Base-by-base conservation (phyloP, 2,888 invertebrate genomes). In the Ferdinandea cuprea region DNA sequence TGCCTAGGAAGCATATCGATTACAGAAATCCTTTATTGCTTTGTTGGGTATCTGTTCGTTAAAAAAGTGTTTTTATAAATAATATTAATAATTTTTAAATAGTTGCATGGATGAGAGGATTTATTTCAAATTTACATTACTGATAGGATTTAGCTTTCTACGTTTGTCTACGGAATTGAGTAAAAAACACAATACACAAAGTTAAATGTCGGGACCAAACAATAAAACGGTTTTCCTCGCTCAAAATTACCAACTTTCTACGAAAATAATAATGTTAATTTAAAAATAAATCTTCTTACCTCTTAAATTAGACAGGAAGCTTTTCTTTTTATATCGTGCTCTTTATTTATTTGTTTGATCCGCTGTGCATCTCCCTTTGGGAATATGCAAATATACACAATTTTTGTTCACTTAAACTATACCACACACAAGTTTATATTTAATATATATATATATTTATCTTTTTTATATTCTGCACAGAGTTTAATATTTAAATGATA, bases 231-330 rank as follows among this genome's bases (percentile, higher is more conserved):
- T 40, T 17, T 42, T 9, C 1, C 42, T 3, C 19, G 3, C 9
- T 44, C 4, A 3, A 2, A 44, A 19, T 5, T 4, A 19, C 13
- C 9, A n/a, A 17, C 8, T 42, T 15, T 42, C 15, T 6, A 21
- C 21, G 1, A 13, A n/a, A 37, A 21, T 1, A 11, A 7, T 21
- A 19, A 56, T 0, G n/a, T n/a, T n/a, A n/a, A n/a, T n/a, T n/a
- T n/a, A 8, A 58, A 58, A 13, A 7, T 13, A 44, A 32, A 5
- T 4, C 9, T n/a, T n/a, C 61, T 61, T 61, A 61, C 61, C 61
- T 61, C 61, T 61, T 46, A 46, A 46, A 61, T 13, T 46, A 61
- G 32, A 46, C 61, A 46, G 44, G 61, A 44, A 46, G 1, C 59
- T 42, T 44, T 28, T 17, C n/a, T 59, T n/a, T n/a, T 44, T 42